Evolutionary conservation across 2,113 vertebrate species (phyloP), one percentile per base, ranked within the genome.

Genomic region (Scopus umbretta): DNA sequence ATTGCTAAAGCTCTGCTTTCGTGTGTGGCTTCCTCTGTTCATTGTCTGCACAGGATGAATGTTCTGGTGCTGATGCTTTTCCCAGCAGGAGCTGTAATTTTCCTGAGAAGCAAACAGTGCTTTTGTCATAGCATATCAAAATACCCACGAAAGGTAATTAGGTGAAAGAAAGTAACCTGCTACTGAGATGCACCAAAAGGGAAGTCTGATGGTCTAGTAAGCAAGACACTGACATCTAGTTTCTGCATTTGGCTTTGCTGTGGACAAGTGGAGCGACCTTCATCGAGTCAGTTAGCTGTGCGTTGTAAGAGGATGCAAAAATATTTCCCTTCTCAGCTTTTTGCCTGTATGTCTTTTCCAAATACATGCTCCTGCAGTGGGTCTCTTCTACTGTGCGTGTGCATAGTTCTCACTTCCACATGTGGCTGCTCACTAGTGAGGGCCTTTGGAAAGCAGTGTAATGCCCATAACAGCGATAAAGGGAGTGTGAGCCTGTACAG

Each of bases 61-160:
- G 6, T 82, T 70, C 56, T 88, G 83, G 29, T 75, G 53, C 62
- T 80, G 67, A 86, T 53, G n/a, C 36, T 93, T 62, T 88, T 92
- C 59, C 58, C 45, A 70, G 43, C 18, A 53, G 34, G 34, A 88
- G 19, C 62, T 76, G 66, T 80, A 56, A 58, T 91, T 88, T 95
- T 70, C 45, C 67, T 42, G 47, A 80, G 86, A 80, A 78, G 38
- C 62, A 80, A 93, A 52, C 16, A 62, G 40, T 61, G 40, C 50
- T 94, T 80, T 86, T 70, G 29, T 80, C 16, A 21, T 12, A 45
- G 55, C 27, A 45, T 65, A 62, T 86, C 49, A 73, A 75, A 83
- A 82, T 86, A 49, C 13, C 53, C 11, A 34, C 2, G 1, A 61
- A 72, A 65, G 58, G 36, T 73, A 42, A 80, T 88, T 75, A 92